Base-by-base conservation (phyloP, 2,888 invertebrate genomes). In the Perizoma affinitatum region DNA sequence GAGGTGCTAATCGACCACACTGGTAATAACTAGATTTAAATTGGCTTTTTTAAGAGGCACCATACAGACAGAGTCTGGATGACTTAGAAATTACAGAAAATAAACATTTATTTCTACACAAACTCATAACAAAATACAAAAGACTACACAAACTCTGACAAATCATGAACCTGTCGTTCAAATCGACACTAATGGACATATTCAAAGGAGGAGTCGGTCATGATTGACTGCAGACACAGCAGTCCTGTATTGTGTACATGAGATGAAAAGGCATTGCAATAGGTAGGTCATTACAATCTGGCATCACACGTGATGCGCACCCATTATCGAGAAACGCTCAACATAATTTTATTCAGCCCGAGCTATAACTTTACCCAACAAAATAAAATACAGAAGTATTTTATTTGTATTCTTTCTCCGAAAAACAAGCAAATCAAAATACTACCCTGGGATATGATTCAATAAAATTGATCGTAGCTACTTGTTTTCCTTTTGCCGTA, bases 381-480 rank as follows among this genome's bases (percentile, higher is more conserved):
- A 49, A 59, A 54, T 53, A 53, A 54, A 65, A 58, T 41, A 65
- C 11, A 10, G 35, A 46, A 47, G 46, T 36, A 48, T 38, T 55
- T 40, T 57, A 51, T 60, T 58, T 58, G 55, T 52, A 48, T 55
- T 49, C 10, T 7, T 42, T 44, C 55, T 44, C 9, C 22, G 48
- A 65, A 64, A 65, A 63, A 63, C 56, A 61, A 63, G 61, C 65
- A 65, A 67, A 61, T 67, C 58, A 65, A 61, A 60, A 41, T 49
- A 55, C 50, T 44, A 50, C 55, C 49, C 46, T 44, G 53, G 58
- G 62, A 60, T 44, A 54, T 45, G 63, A 64, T 59, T 63, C 59
- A 55, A 66, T 66, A 61, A 58, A 63, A 63, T 63, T 58, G 62
- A 62, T 59, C 59, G 61, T 42, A 44, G 52, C 61, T 54, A 62